phyloP scores from a whole-genome alignment of 2,113 vertebrate species.

The Lasiurus cinereus region DNA sequence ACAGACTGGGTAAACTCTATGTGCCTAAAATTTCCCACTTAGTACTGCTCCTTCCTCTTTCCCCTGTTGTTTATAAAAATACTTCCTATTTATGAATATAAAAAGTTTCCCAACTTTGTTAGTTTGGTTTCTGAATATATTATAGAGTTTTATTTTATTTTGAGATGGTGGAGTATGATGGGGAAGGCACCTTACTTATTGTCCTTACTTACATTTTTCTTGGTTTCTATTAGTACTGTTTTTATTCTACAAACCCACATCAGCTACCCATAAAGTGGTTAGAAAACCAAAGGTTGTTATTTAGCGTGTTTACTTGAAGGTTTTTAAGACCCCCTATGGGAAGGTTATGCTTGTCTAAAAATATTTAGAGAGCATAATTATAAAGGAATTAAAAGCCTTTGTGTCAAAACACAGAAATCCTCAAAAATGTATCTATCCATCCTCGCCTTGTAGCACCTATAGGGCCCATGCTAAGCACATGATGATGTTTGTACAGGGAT shows the following conservation, averaged over 20 bases:
- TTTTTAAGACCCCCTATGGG: constrained; percentile 39
- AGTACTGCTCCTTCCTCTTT: background rate
- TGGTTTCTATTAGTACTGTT: constrained; percentile 63
- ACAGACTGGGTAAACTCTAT: background rate
- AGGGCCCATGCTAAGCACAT: background rate
- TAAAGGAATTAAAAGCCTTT: constrained; percentile 12
- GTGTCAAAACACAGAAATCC: background rate
- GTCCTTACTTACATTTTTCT: constrained; percentile 59
- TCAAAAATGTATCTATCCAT: background rate
- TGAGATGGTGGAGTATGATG: background rate
- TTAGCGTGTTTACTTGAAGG: constrained; percentile 56
- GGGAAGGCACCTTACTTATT: constrained; percentile 33
- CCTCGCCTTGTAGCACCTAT: background rate
- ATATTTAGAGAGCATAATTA: constrained; percentile 47
- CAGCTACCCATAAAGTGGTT: constrained; percentile 45
- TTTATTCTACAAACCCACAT: constrained; percentile 52
- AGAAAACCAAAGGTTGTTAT: constrained; percentile 57
- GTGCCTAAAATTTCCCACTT: background rate
- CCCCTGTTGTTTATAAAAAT: background rate
- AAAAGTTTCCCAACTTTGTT: constrained; percentile 41
- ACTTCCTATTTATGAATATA: background rate
- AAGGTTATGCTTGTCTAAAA: constrained; percentile 56
- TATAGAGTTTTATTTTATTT: background rate
- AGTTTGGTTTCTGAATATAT: constrained; percentile 56
- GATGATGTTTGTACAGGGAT: background rate